Conservation (phyloP, 1,140 invertebrate species). For the Drosophila kepulauana region DNA sequence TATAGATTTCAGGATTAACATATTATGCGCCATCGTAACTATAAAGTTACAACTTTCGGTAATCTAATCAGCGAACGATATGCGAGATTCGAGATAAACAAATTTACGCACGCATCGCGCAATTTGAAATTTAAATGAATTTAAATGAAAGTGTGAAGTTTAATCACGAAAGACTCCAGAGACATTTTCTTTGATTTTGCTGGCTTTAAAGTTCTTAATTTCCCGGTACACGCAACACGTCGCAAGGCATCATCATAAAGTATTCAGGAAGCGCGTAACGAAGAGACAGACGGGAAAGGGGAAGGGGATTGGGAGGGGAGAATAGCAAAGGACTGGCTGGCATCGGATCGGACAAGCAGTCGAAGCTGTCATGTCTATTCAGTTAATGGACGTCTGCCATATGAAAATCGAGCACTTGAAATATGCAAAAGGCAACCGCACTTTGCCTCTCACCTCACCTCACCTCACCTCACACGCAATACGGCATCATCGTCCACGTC, state of each 20-base stretch:
- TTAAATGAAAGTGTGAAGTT: slow-evolving; percentile 3
- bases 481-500: slow-evolving; percentile 1
- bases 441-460: slow-evolving; percentile 43
- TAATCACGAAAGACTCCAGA: not conserved
- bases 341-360: slow-evolving; percentile 11
- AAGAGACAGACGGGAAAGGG: not conserved
- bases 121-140: slow-evolving; percentile 8
- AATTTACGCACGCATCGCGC: not conserved
- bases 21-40: not conserved
- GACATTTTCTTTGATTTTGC: slow-evolving; percentile 1
- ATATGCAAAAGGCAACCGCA: slow-evolving; percentile 77
- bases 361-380: slow-evolving; percentile 67
- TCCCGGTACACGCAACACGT: slow-evolving; percentile 21
- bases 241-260: slow-evolving; percentile 39
- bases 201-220: slow-evolving; percentile 29
- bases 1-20: slow-evolving; percentile 7
- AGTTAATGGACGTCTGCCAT: slow-evolving; percentile 70
- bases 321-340: slow-evolving; percentile 50
- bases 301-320: not conserved
- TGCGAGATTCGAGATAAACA: not conserved
- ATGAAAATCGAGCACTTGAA: slow-evolving; percentile 59
- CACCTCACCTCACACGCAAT: not conserved
- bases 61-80: not conserved
- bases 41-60: too few relatives aligned
- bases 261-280: slow-evolving; percentile 45